Base-by-base conservation (phyloP, 2,797 vertebrate genomes). In the Pseudopleuronectes americanus region DNA sequence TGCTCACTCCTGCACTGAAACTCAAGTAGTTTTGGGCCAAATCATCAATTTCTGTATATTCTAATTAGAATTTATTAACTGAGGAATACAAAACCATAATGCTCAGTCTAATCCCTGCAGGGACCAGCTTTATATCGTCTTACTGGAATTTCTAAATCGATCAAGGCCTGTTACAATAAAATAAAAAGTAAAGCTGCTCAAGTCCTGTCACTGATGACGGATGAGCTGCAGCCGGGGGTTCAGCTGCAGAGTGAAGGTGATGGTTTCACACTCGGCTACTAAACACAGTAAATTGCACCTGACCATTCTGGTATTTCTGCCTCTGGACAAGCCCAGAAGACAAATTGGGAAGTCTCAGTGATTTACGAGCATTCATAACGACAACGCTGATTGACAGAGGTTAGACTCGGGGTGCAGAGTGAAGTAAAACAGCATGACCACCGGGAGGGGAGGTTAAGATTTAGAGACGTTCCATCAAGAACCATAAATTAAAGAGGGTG, bases 211-310 rank as follows among this genome's bases (percentile, higher is more conserved):
- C n/a, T 2, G 28, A 10, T 79, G 71, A 81, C 51, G 7, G 22
- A 68, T 19, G 4, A 22, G 21, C 14, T 45, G 43, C 14, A 4
- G 28, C 28, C 8, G 14, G 31, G 57, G 69, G 77, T 79, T 88
- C 68, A 80, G 7, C 68, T 22, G 53, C 47, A 9, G 41, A 64
- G 13, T 3, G 33, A 17, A 3, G 59, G 26, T 26, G 49, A 76
- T 45, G 4, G 22, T 59, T 64, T 83, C 38, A 63, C 61, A 60
- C 70, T 53, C 66, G n/a, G 56, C 66, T 23, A 68, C 59, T 72
- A 61, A 73, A n/a, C 31, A 45, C n/a, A 33, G 43, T 84, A 84
- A 84, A 87, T 80, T 65, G 78, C 77, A 64, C 58, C 76, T 87
- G 80, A 80, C 52, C 62, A 22, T n/a, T 33, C 53, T 49, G 77